Evolutionary conservation across 2,113 vertebrate species (phyloP).

Genomic region (Hepsetus odoe): DNA sequence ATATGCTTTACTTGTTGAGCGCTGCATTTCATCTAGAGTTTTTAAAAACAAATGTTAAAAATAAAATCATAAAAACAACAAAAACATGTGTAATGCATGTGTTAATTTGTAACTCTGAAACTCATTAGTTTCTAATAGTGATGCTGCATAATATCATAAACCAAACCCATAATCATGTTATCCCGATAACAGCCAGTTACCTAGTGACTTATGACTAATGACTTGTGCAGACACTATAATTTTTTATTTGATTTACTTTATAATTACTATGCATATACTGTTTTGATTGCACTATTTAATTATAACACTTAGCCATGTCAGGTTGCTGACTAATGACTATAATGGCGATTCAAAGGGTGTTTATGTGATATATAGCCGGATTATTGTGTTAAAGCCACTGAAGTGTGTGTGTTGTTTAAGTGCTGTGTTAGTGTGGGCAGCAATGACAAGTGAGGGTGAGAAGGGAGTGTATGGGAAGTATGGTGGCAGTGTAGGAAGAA

Average conservation of each 20-base stretch:
- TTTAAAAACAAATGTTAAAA: too few species aligned
- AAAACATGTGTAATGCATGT: not conserved
- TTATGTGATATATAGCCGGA: not conserved
- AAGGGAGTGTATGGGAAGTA: not conserved
- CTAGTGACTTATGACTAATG: not conserved
- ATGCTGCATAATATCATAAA: not conserved
- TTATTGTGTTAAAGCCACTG: not conserved
- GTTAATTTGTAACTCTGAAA: not conserved
- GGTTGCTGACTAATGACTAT: not conserved
- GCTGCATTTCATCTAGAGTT: too few species aligned
- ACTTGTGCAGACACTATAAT: not conserved
- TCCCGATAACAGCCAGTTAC: slow-evolving; percentile 2
- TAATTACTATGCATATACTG: slow-evolving; percentile 9
- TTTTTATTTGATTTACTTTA: slow-evolving; percentile 1
- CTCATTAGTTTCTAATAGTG: not conserved
- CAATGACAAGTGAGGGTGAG: not conserved
- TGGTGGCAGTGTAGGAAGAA: not conserved
- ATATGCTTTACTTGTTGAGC: not conserved
- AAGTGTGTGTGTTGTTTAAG: not conserved
- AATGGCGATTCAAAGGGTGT: not conserved
- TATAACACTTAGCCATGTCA: not conserved
- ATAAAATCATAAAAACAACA: too few species aligned
- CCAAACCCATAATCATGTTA: slow-evolving; percentile 1
- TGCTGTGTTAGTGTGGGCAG: not conserved
- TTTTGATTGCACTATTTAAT: slow-evolving; percentile 22